A percentile compares a stretch with the other conserved stretches of the same genome.
phyloP scores from a whole-genome alignment of 2,888 invertebrate species.

The Amiota mariae region DNA sequence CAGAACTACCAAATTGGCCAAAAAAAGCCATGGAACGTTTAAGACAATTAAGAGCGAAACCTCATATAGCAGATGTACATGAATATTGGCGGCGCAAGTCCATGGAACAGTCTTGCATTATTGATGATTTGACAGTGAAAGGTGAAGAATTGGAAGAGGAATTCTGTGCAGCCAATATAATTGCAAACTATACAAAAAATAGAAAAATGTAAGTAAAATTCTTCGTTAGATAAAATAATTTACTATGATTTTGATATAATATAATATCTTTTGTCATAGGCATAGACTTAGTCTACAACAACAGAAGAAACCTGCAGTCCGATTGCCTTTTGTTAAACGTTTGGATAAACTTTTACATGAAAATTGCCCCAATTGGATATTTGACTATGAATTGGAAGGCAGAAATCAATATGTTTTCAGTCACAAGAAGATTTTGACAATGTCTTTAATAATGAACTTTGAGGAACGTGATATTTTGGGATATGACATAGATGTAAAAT shows the following conservation, averaged over 20 bases:
- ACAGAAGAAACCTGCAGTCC: background rate
- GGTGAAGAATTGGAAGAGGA: background rate
- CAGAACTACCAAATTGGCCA: conserved; percentile 40
- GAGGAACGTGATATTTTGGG: conserved; percentile 47
- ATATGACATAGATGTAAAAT: conserved; percentile 44
- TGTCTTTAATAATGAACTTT: conserved; percentile 49
- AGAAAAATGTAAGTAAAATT: too few species aligned
- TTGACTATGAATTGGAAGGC: conserved; percentile 53
- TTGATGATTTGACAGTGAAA: conserved; percentile 36
- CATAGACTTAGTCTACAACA: background rate
- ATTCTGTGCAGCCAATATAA: background rate
- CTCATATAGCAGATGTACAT: conserved; percentile 49
- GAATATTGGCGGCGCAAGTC: conserved; percentile 46
- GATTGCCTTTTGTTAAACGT: conserved; percentile 39
- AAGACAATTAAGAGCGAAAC: conserved; percentile 44
- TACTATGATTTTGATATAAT: too few species aligned
- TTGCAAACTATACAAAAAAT: too few species aligned
- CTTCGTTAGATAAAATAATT: too few species aligned
- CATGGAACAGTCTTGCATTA: background rate
- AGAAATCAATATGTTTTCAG: conserved; percentile 45
- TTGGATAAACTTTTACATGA: conserved; percentile 40
- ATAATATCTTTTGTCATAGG: background rate
- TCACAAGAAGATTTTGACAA: conserved; percentile 42
- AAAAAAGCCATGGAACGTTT: conserved; percentile 45
- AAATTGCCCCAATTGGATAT: conserved; percentile 57